These are phyloP conservation scores for Drosophila funebris DNA, from an alignment of 1,140 invertebrate species.

Conservation along the genomic window DNA sequence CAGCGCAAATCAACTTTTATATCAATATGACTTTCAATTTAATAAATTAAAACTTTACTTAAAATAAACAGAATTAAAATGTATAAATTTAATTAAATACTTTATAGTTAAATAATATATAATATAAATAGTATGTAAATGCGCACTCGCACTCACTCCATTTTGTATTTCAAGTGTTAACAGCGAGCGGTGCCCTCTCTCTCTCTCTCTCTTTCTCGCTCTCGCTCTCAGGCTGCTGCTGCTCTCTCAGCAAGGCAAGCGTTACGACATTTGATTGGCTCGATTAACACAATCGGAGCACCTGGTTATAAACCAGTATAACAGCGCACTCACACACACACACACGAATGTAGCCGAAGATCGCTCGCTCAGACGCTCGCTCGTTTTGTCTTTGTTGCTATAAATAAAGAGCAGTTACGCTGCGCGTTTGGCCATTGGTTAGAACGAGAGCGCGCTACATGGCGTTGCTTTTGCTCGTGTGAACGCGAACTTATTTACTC, in stretches of 20 bases:
- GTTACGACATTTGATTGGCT: slow-evolving; percentile 83
- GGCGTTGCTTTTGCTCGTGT: slow-evolving; percentile 22
- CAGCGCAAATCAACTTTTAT: neutral
- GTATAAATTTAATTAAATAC: neutral
- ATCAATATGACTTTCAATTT: neutral
- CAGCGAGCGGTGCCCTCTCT: too few relatives aligned
- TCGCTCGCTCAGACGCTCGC: slow-evolving; percentile 32
- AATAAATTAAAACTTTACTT: neutral
- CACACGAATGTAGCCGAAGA: slow-evolving; percentile 22
- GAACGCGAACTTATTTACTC: slow-evolving; percentile 70
- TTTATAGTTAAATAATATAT: neutral
- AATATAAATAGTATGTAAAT: too few relatives aligned
- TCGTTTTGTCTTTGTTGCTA: slow-evolving; percentile 44
- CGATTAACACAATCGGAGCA: slow-evolving; percentile 83
- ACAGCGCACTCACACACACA: slow-evolving; percentile 43
- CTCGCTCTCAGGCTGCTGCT: slow-evolving; percentile 13
- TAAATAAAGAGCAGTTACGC: slow-evolving; percentile 57
- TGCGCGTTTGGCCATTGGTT: slow-evolving; percentile 30
- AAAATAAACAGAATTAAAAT: neutral
- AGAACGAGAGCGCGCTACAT: slow-evolving; percentile 63
- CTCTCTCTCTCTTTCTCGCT: neutral
- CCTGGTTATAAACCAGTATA: slow-evolving; percentile 75
- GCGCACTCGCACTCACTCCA: slow-evolving; percentile 52
- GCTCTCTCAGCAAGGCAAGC: slow-evolving; percentile 33
- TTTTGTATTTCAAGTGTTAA: slow-evolving; percentile 54